Base-by-base conservation (phyloP, 2,797 vertebrate genomes). In the Chelidonichthys spinosus region DNA sequence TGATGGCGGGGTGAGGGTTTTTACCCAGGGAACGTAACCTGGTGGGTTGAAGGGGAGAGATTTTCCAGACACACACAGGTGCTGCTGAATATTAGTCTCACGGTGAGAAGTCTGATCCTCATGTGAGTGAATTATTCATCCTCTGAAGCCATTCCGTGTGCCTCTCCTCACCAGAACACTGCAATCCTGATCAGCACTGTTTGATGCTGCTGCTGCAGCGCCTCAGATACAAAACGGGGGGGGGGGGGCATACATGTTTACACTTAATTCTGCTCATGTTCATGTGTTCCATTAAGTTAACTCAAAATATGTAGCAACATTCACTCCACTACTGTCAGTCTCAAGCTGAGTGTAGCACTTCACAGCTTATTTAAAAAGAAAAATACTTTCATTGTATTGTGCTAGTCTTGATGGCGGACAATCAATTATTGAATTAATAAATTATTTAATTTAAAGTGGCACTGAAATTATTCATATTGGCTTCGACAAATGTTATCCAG, bases 21-120 rank as follows among this genome's bases (percentile, higher is more conserved):
- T 72, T 55, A 84, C 85, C 72, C 60, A 35, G 74, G 77, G 64
- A 88, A 66, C 89, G 76, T 3, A 83, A 90, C 87, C 91, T 90
- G 92, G 82, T 78, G 69, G 64, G 88, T 91, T 89, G 89, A 89
- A 72, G 73, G 67, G 54, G 69, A 65, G 54, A 63, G 82, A 74
- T 63, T 84, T 85, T 83, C 80, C 25, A 25, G 25, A 87, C 74
- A 86, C 83, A 80, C 81, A 85, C 88, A 87, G 89, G 89, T 90
- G 93, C 93, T 95, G 95, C 90, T 94, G 95, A 94, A 95, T 90
- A 93, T 90, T 93, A 91, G 91, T 90, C 85, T 92, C 5, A 67
- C 69, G 83, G 87, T 68, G 88, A 92, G 93, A 92, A 87, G 76
- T 84, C 90, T 82, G 92, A 91, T 90, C 25, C 86, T 69, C 88